A percentile compares a stretch with the other conserved stretches of the same genome.
These are phyloP conservation scores for Shargacucullia verbasci DNA, from an alignment of 2,888 invertebrate genomes.

Conservation along the genomic window DNA sequence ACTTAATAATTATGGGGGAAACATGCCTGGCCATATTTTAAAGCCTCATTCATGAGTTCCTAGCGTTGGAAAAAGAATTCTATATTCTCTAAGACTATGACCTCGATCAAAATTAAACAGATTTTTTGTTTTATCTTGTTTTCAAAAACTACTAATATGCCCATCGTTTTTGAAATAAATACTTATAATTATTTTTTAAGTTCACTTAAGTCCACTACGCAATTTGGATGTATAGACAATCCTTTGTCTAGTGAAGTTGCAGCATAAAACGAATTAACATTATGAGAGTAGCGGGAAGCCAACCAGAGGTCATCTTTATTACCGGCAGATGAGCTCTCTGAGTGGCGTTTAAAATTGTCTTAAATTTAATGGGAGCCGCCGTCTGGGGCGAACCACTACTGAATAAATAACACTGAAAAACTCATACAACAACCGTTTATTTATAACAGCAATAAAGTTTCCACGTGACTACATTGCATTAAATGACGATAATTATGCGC, in stretches of 20 bases:
- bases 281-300: conserved; percentile 15
- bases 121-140: conserved; percentile 19
- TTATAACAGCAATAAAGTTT: conserved; percentile 60
- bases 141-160: conserved; percentile 9
- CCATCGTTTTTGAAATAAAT: conserved; percentile 26
- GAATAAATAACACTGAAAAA: conserved; percentile 54
- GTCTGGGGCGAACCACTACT: conserved; percentile 48
- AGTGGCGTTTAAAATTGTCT: conserved; percentile 40
- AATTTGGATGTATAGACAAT: not conserved
- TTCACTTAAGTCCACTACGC: not conserved
- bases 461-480: conserved; percentile 66
- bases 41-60: conserved; percentile 2
- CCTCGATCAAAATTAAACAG: conserved; percentile 33
- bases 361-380: conserved; percentile 38
- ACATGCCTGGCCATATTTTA: conserved; percentile 17
- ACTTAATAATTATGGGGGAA: conserved; percentile 35
- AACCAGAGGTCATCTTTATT: conserved; percentile 42
- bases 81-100: conserved; percentile 21
- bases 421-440: conserved; percentile 44
- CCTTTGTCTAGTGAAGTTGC: conserved; percentile 23
- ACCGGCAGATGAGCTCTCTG: conserved; percentile 28
- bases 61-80: conserved; percentile 16
- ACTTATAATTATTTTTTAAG: conserved; percentile 7
- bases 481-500: conserved; percentile 66
- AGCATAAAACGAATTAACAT: conserved; percentile 7